A percentile compares a stretch with the other conserved stretches of the same genome.
Conservation (phyloP, 1,140 invertebrate genomes). For the Heliconius eleuchia region DNA sequence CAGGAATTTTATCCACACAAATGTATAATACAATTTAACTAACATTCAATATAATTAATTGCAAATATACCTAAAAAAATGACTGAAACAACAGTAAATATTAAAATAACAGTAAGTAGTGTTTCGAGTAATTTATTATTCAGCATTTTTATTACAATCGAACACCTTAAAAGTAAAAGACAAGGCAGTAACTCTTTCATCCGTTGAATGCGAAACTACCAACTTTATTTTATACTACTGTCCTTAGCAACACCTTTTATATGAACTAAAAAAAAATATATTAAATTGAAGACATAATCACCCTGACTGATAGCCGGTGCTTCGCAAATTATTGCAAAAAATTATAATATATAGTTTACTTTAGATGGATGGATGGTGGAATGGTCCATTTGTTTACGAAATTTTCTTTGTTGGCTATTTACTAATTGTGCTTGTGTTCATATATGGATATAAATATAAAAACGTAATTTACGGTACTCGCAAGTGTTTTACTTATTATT, state of each 20-base stretch:
- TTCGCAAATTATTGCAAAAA: conserved; percentile 36
- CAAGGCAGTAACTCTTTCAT: conserved; percentile 19
- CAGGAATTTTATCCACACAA: neutral
- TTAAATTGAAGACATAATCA: conserved; percentile 27
- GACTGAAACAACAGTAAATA: neutral
- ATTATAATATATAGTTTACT: neutral
- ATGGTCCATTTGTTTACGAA: neutral
- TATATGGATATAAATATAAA: neutral
- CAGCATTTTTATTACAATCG: neutral
- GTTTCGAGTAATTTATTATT: neutral
- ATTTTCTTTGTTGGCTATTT: conserved; percentile 1
- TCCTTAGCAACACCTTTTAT: conserved; percentile 25
- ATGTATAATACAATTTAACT: neutral
- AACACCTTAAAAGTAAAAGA: conserved; percentile 29
- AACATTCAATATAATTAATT: conserved; percentile 10
- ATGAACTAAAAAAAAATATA: conserved; percentile 10
- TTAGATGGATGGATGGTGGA: neutral
- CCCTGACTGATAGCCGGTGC: conserved; percentile 25
- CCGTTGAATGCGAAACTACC: conserved; percentile 26
- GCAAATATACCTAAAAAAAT: neutral
- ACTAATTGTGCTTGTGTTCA: neutral
- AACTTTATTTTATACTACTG: conserved; percentile 20
- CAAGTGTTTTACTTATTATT: no score
- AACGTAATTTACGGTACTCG: neutral
- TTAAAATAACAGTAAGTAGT: neutral